phyloP scores from a whole-genome alignment of 2,113 vertebrate species.

The Raja brachyura region DNA sequence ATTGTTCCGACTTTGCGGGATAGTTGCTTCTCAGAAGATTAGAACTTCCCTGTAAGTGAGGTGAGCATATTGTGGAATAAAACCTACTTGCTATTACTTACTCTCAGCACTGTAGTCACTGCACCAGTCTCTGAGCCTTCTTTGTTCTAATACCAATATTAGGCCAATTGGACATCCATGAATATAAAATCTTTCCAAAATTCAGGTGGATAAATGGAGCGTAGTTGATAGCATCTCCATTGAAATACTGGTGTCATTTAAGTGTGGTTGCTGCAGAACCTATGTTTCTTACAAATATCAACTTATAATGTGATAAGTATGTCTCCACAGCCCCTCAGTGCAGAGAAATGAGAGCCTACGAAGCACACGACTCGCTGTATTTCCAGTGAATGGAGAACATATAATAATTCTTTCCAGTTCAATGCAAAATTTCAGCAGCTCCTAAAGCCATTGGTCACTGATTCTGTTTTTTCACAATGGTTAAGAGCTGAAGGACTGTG shows the following conservation, averaged over 20 bases:
- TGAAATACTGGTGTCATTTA: background rate
- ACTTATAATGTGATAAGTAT: background rate
- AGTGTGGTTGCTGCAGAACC: background rate
- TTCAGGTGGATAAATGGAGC: background rate
- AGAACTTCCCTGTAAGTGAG: background rate
- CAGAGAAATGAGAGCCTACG: background rate
- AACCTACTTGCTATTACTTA: background rate
- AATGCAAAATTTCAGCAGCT: conserved; percentile 21
- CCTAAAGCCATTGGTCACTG: conserved; percentile 33
- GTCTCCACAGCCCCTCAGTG: background rate
- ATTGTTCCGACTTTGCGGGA: background rate
- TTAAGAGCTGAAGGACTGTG: conserved; percentile 40
- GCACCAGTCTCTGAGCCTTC: background rate
- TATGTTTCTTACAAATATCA: background rate
- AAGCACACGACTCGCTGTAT: background rate
- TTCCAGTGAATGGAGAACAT: background rate
- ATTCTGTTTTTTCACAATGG: conserved; percentile 42
- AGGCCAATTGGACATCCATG: background rate
- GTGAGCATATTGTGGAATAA: background rate
- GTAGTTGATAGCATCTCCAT: background rate
- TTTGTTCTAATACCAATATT: background rate
- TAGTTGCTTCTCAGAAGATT: background rate
- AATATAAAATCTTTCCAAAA: background rate
- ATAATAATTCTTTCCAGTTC: conserved; percentile 12
- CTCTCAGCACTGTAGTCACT: background rate